These are phyloP conservation scores for Sebastes steindachneri DNA, from an alignment of 2,797 vertebrate genomes.

Conservation along the genomic window DNA sequence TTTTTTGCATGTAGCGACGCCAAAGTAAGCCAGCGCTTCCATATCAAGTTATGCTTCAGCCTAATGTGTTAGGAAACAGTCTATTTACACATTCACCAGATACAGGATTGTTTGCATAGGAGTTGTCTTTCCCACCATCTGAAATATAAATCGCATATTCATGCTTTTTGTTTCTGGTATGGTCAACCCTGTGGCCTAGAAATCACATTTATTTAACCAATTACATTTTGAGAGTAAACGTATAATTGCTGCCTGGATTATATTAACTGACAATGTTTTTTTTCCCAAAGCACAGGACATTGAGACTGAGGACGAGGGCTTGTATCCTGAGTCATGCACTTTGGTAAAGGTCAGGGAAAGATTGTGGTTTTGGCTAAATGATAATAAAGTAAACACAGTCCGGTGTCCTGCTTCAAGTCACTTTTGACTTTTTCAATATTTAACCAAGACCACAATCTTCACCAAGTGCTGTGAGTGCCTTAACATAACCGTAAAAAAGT, in stretches of 20 bases:
- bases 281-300: background rate
- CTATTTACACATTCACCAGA: background rate
- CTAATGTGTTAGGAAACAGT: background rate
- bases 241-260: background rate
- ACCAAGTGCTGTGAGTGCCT: background rate
- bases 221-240: background rate
- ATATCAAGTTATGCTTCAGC: background rate
- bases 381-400: background rate
- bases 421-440: background rate
- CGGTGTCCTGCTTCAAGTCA: background rate
- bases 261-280: background rate
- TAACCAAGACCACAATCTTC: background rate
- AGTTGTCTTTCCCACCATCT: background rate
- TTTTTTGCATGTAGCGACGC: background rate
- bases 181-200: background rate
- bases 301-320: background rate
- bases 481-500: background rate
- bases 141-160: background rate
- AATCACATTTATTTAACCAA: background rate
- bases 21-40: no score
- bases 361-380: background rate
- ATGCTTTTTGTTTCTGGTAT: background rate
- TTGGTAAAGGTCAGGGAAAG: background rate
- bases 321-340: background rate
- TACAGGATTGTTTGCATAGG: background rate